Conservation (phyloP, 2,113 vertebrate species). For the Balaenoptera acutorostrata region DNA sequence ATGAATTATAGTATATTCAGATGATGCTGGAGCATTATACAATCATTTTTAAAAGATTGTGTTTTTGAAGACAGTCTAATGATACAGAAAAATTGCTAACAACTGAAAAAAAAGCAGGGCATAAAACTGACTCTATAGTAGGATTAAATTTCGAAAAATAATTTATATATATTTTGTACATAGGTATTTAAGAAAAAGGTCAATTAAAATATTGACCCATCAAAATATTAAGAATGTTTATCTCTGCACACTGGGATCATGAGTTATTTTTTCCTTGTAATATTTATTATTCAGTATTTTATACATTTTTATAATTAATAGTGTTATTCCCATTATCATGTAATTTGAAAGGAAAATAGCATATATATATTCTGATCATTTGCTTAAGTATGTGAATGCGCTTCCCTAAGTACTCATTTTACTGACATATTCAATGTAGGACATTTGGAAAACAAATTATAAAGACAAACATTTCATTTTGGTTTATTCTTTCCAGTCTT, state of each 20-base stretch:
- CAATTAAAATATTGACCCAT: background rate
- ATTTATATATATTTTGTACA: constrained; percentile 8
- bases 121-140: constrained; percentile 13
- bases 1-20: background rate
- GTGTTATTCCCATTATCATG: background rate
- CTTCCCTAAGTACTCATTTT: constrained; percentile 8
- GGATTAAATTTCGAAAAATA: constrained; percentile 27
- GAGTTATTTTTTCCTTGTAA: constrained; percentile 22
- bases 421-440: background rate
- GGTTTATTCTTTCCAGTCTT: background rate
- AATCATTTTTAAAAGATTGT: background rate
- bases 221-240: constrained; percentile 7
- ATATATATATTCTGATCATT: background rate
- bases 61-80: background rate
- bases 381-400: background rate
- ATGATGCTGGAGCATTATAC: background rate
- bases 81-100: background rate
- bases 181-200: constrained; percentile 13
- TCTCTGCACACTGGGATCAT: background rate
- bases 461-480: constrained; percentile 35
- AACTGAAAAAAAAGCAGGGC: background rate
- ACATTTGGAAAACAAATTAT: constrained; percentile 17
- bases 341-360: background rate
- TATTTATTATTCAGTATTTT: background rate
- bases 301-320: constrained; percentile 21